Base-by-base conservation (phyloP, 1,140 invertebrate species). In the Caenorhabditis latens region DNA sequence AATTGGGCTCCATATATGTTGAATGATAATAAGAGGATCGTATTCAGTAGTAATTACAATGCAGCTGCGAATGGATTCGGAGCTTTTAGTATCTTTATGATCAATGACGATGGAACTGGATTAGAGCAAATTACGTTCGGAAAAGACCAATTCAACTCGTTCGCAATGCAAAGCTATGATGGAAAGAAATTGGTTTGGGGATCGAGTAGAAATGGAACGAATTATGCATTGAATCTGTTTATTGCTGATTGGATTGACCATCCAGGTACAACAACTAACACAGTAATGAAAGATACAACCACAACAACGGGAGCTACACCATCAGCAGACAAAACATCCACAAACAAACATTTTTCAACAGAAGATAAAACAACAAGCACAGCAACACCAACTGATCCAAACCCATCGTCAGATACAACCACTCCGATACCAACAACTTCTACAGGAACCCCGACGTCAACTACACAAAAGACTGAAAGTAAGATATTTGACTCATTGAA, bases 1-100 rank as follows among this genome's bases (percentile, higher is more conserved):
- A 91, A 86, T 71, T 90, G 90, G 90, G 90, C 90, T 13, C 90
- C 90, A 1, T 90, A 89, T 79, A 91, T 89, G 87, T 79, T 90
- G 5, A 86, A 86, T 42, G 90, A 90, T 57, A 90, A 90, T 79
- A 90, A 90, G 46, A 55, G 90, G 55, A 82, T 87, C 67, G 21
- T 85, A 8, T 85, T 85, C 67, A 85, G 83, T 55, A 88, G 88
- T n/a, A 88, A 90, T 83, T 85, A 85, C 65, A 61, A 90, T 24
- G 83, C 53, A 11, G 84, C 86, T 5, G 88, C 58, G 0, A 86
- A 84, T 24, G 86, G 84, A 55, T 90, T 90, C 48, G 88, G 87
- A n/a, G 90, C 88, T 16, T 90, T 90, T 55, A 75, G 63, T 61
- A 42, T 90, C 0, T 90, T 79, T 40, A 83, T 86, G 42, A 86